Evolutionary conservation across 2,888 invertebrate genomes (phyloP).

Genomic region (Cantharis flavilabris): DNA sequence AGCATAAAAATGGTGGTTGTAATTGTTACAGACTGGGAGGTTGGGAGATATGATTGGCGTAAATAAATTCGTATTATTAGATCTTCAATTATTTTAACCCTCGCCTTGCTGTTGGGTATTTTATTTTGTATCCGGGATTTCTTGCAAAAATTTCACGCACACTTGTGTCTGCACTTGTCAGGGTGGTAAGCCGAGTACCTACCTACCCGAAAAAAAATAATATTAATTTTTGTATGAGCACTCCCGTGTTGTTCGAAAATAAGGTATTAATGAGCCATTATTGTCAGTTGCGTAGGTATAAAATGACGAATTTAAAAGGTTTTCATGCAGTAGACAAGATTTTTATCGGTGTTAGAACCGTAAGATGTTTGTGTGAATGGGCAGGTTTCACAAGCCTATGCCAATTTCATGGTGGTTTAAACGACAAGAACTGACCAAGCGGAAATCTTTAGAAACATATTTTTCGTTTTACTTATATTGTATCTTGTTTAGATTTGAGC

Average conservation of each 20-base stretch:
- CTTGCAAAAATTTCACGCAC: too few relatives aligned
- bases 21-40: too few relatives aligned
- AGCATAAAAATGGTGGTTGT: too few relatives aligned
- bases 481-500: neutral
- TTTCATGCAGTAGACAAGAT: conserved; percentile 6
- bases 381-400: conserved; percentile 24
- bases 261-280: neutral
- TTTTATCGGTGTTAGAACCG: conserved; percentile 20
- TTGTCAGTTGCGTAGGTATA: neutral
- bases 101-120: too few relatives aligned
- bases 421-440: conserved; percentile 19
- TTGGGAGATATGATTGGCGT: too few relatives aligned
- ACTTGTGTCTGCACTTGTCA: too few relatives aligned
- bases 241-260: neutral
- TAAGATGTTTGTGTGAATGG: conserved; percentile 22
- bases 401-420: conserved; percentile 29
- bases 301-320: neutral
- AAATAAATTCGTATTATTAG: too few relatives aligned
- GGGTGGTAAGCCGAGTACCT: neutral
- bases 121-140: too few relatives aligned
- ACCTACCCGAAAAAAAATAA: neutral
- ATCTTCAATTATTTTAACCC: too few relatives aligned
- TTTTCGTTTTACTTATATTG: neutral
- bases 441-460: conserved; percentile 18
- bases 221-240: neutral